phyloP scores from a whole-genome alignment of 2,113 vertebrate genomes.

The Sorex fumeus region DNA sequence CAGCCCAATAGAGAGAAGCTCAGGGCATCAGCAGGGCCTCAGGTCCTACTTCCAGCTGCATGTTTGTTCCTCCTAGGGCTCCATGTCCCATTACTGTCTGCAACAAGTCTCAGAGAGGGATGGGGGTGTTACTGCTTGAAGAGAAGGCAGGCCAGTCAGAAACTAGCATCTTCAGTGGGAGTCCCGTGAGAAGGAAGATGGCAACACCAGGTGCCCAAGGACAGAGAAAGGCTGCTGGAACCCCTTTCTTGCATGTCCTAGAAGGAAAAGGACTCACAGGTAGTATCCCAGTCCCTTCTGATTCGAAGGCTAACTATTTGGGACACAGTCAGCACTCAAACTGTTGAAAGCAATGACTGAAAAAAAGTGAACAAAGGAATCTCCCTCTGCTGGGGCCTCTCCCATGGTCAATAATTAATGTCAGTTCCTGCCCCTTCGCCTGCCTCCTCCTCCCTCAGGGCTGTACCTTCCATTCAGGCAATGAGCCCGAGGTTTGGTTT shows the following conservation, averaged over 20 bases:
- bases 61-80: background rate
- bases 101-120: background rate
- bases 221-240: background rate
- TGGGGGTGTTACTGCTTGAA: background rate
- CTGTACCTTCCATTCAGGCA: slow-evolving; percentile 37
- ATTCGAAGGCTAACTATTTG: background rate
- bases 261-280: background rate
- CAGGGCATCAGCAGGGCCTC: background rate
- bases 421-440: background rate
- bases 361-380: background rate
- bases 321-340: background rate
- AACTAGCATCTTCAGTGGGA: background rate
- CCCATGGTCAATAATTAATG: background rate
- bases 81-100: background rate
- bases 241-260: background rate
- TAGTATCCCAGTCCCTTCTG: no score
- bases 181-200: background rate
- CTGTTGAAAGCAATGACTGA: background rate
- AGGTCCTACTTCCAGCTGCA: background rate
- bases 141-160: background rate
- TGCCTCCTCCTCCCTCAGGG: background rate
- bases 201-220: background rate
- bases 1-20: background rate
- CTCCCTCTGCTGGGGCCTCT: background rate
- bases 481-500: slow-evolving; percentile 30